Evolutionary conservation across 1,140 invertebrate genomes (phyloP).

Genomic region (Helicoverpa zea): DNA sequence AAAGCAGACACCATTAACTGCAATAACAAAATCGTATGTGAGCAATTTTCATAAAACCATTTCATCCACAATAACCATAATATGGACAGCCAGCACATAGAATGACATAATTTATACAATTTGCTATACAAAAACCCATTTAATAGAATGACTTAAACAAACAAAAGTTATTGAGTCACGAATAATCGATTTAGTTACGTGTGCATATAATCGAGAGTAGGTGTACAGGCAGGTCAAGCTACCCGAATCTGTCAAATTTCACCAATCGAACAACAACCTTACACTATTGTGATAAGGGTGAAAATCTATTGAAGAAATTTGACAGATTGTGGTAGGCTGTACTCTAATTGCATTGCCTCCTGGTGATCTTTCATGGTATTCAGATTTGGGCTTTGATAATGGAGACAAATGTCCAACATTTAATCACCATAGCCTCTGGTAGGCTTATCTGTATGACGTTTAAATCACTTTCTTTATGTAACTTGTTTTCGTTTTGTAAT

Average conservation of each 20-base stretch:
- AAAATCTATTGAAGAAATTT: too few species aligned
- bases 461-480: slow-evolving; percentile 23
- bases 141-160: slow-evolving; percentile 33
- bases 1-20: neutral
- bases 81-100: slow-evolving; percentile 2
- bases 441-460: neutral
- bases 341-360: slow-evolving; percentile 42
- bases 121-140: slow-evolving; percentile 13
- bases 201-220: slow-evolving; percentile 49
- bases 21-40: neutral
- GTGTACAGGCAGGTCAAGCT: neutral
- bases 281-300: too few species aligned
- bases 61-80: slow-evolving; percentile 23
- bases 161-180: slow-evolving; percentile 51
- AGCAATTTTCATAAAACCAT: slow-evolving; percentile 16
- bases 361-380: slow-evolving; percentile 8
- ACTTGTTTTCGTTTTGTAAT: slow-evolving; percentile 9
- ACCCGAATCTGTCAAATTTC: too few species aligned
- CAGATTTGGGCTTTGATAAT: slow-evolving; percentile 35
- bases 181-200: slow-evolving; percentile 58
- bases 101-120: slow-evolving; percentile 19
- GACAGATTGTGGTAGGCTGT: too few species aligned
- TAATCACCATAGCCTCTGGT: slow-evolving; percentile 10
- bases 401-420: neutral
- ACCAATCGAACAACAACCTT: too few species aligned